Base-by-base conservation (phyloP, 2,888 invertebrate genomes). In the Chloromyia formosa region DNA sequence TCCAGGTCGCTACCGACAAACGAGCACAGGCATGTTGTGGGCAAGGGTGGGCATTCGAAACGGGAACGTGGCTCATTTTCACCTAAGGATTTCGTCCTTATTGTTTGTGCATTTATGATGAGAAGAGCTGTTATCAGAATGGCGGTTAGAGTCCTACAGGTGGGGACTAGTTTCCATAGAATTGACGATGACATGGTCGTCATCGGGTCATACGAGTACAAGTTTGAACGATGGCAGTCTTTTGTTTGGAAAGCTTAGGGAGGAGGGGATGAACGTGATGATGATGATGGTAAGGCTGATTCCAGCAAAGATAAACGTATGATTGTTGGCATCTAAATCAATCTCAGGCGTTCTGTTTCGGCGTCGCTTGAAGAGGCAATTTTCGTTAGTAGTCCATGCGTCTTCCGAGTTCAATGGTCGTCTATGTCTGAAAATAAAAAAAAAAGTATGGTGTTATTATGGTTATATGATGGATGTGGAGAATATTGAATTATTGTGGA, bases 1-100 rank as follows among this genome's bases (percentile, higher is more conserved):
- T 85, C 84, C 54, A 81, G 82, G 14, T 84, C 84, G 12, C 79
- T 79, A 18, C 81, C 74, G n/a, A 81, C 79, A 5, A 81, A 81
- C 1, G 82, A 81, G 58, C 85, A 85, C 40, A 81, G 81, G 60
- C 85, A 85, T 9, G 80, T 73, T 0, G 81, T n/a, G 18, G 74
- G 71, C 16, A 71, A 3, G 22, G 58, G 42, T 56, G 71, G 71
- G n/a, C 71, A 71, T 42, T 56, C 58, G 71, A 18, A 42, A n/a
- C 54, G 53, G 14, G 68, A 53, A 22, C 49, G 45, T 2, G 7
- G 27, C 3, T 35, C 27, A 18, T 18, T 45, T 22, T 45, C 49
- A 27, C 54, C 18, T 22, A 42, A 1, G 3, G 58, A 40, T 10
- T 42, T 56, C 12, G 40, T 58, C 12, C 20, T 20, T 49, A 49